These are phyloP conservation scores for Cydia strobilella DNA, from an alignment of 1,140 invertebrate genomes.

Conservation along the genomic window DNA sequence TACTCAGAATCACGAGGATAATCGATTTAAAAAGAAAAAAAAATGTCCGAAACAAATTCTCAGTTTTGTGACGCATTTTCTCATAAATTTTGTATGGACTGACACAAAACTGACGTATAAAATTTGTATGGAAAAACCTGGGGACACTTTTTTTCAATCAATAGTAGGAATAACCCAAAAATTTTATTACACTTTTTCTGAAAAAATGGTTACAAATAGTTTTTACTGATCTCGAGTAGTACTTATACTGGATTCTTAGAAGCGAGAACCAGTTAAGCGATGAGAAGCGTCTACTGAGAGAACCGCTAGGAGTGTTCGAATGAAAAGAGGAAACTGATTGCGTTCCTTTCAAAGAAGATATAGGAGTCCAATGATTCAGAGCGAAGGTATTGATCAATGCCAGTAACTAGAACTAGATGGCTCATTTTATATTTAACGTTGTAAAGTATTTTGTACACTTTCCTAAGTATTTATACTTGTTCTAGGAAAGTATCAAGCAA, in stretches of 20 bases:
- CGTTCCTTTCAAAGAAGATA: conserved; percentile 1
- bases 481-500: too few species aligned
- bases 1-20: too few species aligned
- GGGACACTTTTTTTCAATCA: too few species aligned
- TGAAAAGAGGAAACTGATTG: conserved; percentile 29
- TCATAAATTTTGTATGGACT: too few species aligned
- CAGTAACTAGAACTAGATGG: not conserved
- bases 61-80: too few species aligned
- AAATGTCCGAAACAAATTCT: too few species aligned
- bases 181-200: not conserved
- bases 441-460: too few species aligned
- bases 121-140: too few species aligned
- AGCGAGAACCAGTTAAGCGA: not conserved
- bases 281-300: not conserved
- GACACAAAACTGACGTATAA: too few species aligned
- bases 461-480: too few species aligned
- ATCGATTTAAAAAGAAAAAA: too few species aligned
- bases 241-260: not conserved
- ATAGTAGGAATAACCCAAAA: not conserved
- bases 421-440: too few species aligned
- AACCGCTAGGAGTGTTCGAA: conserved; percentile 8
- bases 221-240: not conserved
- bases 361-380: not conserved
- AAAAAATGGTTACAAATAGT: not conserved
- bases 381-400: not conserved